These are phyloP conservation scores for Rhynchophorus ferrugineus DNA, from an alignment of 1,140 invertebrate species.

Conservation along the genomic window DNA sequence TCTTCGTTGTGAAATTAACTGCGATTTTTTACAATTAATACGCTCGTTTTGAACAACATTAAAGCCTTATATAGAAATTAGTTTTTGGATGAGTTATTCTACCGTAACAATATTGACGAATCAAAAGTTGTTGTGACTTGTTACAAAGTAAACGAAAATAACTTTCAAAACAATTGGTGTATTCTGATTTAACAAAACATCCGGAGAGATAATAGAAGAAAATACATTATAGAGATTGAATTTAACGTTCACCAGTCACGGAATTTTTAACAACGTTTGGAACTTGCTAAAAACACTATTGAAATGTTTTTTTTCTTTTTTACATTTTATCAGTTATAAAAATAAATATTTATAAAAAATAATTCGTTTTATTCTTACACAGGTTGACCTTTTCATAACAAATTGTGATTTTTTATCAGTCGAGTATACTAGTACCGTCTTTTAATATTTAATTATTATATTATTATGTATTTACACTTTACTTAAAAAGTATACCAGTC, in stretches of 20 bases:
- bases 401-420: too few relatives aligned
- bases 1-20: neutral
- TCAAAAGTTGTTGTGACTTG: too few relatives aligned
- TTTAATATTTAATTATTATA: too few relatives aligned
- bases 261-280: constrained; percentile 23
- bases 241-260: constrained; percentile 24
- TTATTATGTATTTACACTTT: too few relatives aligned
- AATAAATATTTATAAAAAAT: constrained; percentile 31
- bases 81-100: too few relatives aligned
- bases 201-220: constrained; percentile 5
- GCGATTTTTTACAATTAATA: constrained; percentile 1
- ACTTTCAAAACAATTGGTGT: constrained; percentile 11
- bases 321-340: constrained; percentile 29
- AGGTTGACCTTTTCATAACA: too few relatives aligned
- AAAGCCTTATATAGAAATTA: too few relatives aligned
- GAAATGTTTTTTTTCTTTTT: constrained; percentile 29
- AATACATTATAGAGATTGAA: constrained; percentile 21
- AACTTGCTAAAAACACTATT: constrained; percentile 24
- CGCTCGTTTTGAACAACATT: too few relatives aligned
- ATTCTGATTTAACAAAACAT: constrained; percentile 19
- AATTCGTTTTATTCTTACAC: too few relatives aligned
- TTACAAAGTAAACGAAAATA: constrained; percentile 1
- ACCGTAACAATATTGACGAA: too few relatives aligned
- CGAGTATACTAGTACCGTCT: too few relatives aligned
- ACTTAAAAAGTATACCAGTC: too few relatives aligned